Base-by-base conservation (phyloP, 53 echinoderm and acorn worm species). In the Holothuria scabra region DNA sequence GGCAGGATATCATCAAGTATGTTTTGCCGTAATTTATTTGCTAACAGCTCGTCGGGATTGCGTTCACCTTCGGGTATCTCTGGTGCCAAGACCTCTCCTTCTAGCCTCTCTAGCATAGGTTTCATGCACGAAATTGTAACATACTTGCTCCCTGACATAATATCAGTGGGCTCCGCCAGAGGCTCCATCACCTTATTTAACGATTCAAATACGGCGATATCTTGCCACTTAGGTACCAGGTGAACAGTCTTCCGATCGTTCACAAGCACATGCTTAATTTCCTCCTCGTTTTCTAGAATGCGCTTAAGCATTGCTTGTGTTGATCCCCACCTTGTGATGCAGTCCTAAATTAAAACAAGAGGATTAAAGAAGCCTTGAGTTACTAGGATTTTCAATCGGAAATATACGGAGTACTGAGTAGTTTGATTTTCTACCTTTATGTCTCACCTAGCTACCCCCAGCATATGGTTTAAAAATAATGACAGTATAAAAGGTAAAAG, bases 301-400 rank as follows among this genome's bases (percentile, higher is more conserved):
- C 85, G 8, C 13, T 80, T 65, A 3, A 89, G 2, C 89, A 89
- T 89, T 26, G n/a, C n/a, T n/a, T n/a, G n/a, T n/a, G n/a, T n/a
- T n/a, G n/a, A n/a, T n/a, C n/a, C n/a, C n/a, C n/a, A 41, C 63
- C 7, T 89, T n/a, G n/a, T n/a, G n/a, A n/a, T n/a, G n/a, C n/a
- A n/a, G n/a, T n/a, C n/a, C n/a, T n/a, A n/a, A n/a, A n/a, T n/a
- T n/a, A n/a, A n/a, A n/a, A n/a, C n/a, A n/a, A n/a, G n/a, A n/a
- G n/a, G n/a, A n/a, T n/a, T n/a, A n/a, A n/a, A n/a, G n/a, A n/a
- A n/a, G n/a, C n/a, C n/a, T n/a, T n/a, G n/a, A n/a, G n/a, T n/a
- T n/a, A n/a, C n/a, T n/a, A n/a, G n/a, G n/a, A n/a, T n/a, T n/a
- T n/a, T n/a, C n/a, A n/a, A n/a, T n/a, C n/a, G n/a, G n/a, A n/a